Percentiles rank a stretch among this genome's conserved stretches.
Evolutionary conservation across 2,113 vertebrate genomes (phyloP).

Genomic region (Oryzias javanicus): DNA sequence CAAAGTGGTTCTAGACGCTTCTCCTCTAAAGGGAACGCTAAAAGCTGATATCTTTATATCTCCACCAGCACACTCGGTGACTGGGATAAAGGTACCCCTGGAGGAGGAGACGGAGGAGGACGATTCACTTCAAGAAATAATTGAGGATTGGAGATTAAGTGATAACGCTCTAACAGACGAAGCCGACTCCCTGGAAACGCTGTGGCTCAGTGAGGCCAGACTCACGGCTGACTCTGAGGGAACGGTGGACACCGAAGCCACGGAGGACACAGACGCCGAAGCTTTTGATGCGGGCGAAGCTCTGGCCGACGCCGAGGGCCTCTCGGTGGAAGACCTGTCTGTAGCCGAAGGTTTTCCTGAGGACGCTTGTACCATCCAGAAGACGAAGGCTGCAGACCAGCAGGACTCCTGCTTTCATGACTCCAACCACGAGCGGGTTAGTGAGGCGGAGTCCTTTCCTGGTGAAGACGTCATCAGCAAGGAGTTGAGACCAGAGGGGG

Average conservation of each 20-base stretch:
- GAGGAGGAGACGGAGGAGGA: conserved; percentile 13
- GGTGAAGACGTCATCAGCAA: conserved; percentile 56
- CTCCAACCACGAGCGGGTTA: conserved; percentile 18
- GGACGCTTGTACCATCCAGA: conserved; percentile 42
- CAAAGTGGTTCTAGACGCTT: conserved; percentile 36
- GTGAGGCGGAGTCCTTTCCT: conserved; percentile 47
- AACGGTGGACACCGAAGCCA: conserved; percentile 45
- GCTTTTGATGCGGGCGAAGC: conserved; percentile 68
- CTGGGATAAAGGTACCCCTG: conserved; percentile 38
- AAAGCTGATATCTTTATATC: conserved; percentile 39
- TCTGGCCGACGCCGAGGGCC: conserved; percentile 65
- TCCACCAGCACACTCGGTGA: conserved; percentile 15
- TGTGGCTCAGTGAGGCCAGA: conserved; percentile 47
- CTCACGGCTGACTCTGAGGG: conserved; percentile 56
- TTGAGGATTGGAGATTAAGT: conserved; percentile 58
- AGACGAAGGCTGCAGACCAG: conserved; percentile 21
- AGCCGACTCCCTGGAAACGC: conserved; percentile 60
- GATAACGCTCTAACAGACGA: conserved; percentile 58
- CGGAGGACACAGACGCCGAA: conserved; percentile 59
- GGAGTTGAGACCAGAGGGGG: conserved; percentile 20
- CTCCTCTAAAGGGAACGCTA: conserved; percentile 25
- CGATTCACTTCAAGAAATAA: conserved; percentile 41
- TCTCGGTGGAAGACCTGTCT: conserved; percentile 64
- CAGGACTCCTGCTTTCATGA: conserved; percentile 31
- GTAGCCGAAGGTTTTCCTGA: conserved; percentile 43